Evolutionary conservation across 2,113 vertebrate species (phyloP), one percentile per base, ranked within the genome.

Genomic region (Suricata suricatta): DNA sequence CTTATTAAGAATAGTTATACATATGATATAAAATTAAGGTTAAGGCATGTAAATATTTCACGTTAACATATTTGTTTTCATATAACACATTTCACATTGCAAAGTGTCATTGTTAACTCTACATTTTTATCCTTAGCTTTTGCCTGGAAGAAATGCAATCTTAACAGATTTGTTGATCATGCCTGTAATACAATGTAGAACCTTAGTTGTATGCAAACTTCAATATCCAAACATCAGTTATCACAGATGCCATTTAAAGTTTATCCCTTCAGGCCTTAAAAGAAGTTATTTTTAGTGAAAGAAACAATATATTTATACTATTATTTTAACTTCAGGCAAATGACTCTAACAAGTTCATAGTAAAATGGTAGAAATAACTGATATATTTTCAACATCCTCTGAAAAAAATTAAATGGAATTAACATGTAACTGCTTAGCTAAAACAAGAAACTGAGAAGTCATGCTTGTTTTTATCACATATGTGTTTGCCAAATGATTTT

Each of bases 151-250:
- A 90, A 93, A 93, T 81, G 4, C 14, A 90, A 52, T 95, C 69
- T 13, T 76, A 95, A 86, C 23, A 92, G 44, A 95, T 87, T 93
- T 96, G 66, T 77, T 92, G 63, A 90, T 90, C 19, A 90, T 86
- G 66, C 17, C 33, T 41, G 80, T 95, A 95, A 95, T 96, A 93
- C 41, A 85, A 52, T 60, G 14, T 71, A 90, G 76, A 92, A 68
- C 17, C 13, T 92, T n/a, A 77, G 44, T 68, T 97, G n/a, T 80
- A 54, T 92, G 68, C 33, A 90, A 88, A 90, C 31, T 92, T 97
- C 21, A 93, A 19, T 60, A 92, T 77, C 86, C 14, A 88, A 86
- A 74, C 47, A 83, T 92, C 38, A 90, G n/a, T 95, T 57, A 31
- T 87, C n/a, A 96, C 27, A 88, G 52, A 81, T 57, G 69, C 41